A percentile compares a stretch with the other conserved stretches of the same genome.
Evolutionary conservation across 1,140 invertebrate genomes (phyloP).

Genomic region (Oncopodura yosiiana): DNA sequence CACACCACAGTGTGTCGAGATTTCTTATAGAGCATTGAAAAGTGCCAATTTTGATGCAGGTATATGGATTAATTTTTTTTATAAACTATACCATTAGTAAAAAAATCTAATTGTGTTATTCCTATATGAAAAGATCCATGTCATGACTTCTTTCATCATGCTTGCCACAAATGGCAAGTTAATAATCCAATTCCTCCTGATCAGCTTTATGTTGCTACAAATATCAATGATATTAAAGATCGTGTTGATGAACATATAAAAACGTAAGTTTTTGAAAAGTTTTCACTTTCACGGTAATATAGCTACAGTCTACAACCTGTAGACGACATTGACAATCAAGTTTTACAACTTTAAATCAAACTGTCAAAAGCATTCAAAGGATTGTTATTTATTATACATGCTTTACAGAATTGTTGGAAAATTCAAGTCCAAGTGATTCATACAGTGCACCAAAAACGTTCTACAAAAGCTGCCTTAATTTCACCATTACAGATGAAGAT

Average conservation of each 20-base stretch:
- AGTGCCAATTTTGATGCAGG: slow-evolving; percentile 24
- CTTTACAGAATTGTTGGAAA: slow-evolving; percentile 12
- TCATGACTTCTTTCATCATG: slow-evolving; percentile 28
- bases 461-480: slow-evolving; percentile 28
- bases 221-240: slow-evolving; percentile 29
- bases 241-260: slow-evolving; percentile 24
- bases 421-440: slow-evolving; percentile 5
- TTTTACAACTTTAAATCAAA: too few species aligned
- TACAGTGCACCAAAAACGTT: slow-evolving; percentile 2
- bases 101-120: too few species aligned
- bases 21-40: slow-evolving; percentile 22
- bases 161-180: slow-evolving; percentile 28
- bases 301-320: too few species aligned
- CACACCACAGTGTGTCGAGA: slow-evolving; percentile 27
- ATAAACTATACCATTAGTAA: too few species aligned
- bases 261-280: slow-evolving; percentile 8
- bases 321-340: too few species aligned
- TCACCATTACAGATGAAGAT: slow-evolving; percentile 18
- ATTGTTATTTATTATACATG: background rate
- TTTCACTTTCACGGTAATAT: too few species aligned
- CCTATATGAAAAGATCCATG: too few species aligned
- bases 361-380: background rate
- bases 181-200: slow-evolving; percentile 24
- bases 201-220: slow-evolving; percentile 23
- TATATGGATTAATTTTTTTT: too few species aligned